Conservation (phyloP, 2,888 invertebrate species). For the Athalia rosae region DNA sequence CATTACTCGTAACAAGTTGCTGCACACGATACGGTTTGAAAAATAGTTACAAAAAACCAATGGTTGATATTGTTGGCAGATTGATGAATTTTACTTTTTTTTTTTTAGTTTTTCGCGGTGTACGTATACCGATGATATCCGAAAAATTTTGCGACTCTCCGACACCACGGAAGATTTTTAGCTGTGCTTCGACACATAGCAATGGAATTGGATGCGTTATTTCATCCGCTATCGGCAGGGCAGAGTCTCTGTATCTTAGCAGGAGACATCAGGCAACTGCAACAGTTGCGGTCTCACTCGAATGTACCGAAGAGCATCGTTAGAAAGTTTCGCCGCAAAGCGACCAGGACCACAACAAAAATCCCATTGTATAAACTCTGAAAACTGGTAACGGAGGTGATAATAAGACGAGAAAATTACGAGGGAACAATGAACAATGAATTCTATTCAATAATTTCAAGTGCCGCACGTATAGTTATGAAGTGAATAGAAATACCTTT, state of each 20-base stretch:
- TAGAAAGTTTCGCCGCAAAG: constrained; percentile 28
- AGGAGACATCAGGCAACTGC: too few species aligned
- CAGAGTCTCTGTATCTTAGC: not conserved
- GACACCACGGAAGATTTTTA: constrained; percentile 18
- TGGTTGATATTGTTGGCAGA: too few species aligned
- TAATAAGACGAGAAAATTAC: constrained; percentile 1
- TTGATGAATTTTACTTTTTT: not conserved
- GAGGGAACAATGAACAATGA: not conserved
- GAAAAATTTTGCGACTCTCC: not conserved
- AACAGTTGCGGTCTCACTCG: too few species aligned
- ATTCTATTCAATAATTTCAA: not conserved
- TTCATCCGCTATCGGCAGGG: constrained; percentile 12
- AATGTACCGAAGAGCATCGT: constrained; percentile 24
- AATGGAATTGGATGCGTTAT: not conserved
- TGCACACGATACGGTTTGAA: too few species aligned
- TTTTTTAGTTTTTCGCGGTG: not conserved
- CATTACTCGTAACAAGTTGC: too few species aligned
- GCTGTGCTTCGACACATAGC: not conserved
- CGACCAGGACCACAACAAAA: constrained; percentile 17
- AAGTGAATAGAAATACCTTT: too few species aligned
- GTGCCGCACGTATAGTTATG: too few species aligned
- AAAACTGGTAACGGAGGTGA: constrained; percentile 18
- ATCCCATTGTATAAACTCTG: constrained; percentile 17
- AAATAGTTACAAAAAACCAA: too few species aligned
- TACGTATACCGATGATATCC: not conserved